phyloP scores from a whole-genome alignment of 2,113 vertebrate species.

The Bombycilla garrulus region DNA sequence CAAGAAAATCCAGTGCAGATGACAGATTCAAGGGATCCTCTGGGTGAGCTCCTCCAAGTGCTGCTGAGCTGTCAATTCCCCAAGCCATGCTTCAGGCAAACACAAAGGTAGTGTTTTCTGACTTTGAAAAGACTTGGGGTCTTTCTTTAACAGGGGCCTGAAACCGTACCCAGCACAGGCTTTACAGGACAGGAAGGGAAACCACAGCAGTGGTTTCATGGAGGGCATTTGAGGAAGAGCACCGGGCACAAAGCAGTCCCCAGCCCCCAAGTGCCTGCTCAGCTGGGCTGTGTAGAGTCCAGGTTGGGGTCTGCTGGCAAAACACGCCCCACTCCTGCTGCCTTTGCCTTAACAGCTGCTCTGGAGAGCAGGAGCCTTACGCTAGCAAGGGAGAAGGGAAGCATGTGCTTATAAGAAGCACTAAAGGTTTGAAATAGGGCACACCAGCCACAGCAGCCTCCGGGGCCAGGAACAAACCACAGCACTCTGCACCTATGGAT shows the following conservation, averaged over 20 bases:
- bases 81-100: fast-evolving
- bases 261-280: neutral
- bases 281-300: too few species aligned
- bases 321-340: fast-evolving
- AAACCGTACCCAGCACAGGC: neutral
- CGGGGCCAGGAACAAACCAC: fast-evolving
- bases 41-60: neutral
- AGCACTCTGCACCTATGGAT: neutral
- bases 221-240: neutral
- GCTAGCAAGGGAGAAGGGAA: neutral
- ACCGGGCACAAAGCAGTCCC: fast-evolving
- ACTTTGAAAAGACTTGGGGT: neutral
- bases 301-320: neutral
- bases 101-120: fast-evolving
- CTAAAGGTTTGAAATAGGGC: neutral
- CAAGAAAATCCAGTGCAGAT: neutral
- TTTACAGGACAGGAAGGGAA: neutral
- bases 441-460: neutral
- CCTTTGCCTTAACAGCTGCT: neutral
- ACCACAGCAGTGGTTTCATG: neutral
- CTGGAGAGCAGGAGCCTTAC: neutral
- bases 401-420: fast-evolving
- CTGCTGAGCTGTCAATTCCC: neutral
- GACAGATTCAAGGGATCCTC: neutral
- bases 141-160: neutral